A percentile compares a stretch with the other conserved stretches of the same genome.
These are phyloP conservation scores for Nomada fabriciana DNA, from an alignment of 2,888 invertebrate species.

Conservation along the genomic window DNA sequence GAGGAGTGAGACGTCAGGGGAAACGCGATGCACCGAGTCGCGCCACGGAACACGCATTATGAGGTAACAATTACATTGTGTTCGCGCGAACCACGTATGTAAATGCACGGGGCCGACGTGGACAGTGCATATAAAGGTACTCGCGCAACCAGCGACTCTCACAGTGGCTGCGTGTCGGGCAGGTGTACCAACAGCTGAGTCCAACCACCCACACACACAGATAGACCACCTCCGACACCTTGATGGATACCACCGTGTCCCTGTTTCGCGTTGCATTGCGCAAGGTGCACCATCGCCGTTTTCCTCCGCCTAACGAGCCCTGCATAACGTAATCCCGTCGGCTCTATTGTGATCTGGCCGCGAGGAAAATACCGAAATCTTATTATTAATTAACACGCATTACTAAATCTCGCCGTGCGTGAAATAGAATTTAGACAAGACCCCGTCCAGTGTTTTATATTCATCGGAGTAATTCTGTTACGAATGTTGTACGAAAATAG, in stretches of 20 bases:
- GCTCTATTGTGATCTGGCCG: constrained; percentile 34
- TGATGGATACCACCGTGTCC: constrained; percentile 71
- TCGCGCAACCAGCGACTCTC: constrained; percentile 58
- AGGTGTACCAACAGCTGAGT: constrained; percentile 81
- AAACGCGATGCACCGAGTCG: constrained; percentile 49
- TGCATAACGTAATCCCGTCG: constrained; percentile 48
- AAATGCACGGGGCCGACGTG: constrained; percentile 69
- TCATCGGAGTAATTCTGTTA: not conserved
- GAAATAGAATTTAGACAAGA: not conserved
- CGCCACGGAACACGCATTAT: constrained; percentile 72
- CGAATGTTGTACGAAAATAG: not conserved
- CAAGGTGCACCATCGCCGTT: constrained; percentile 69
- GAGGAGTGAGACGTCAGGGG: constrained; percentile 73
- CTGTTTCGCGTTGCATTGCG: constrained; percentile 69
- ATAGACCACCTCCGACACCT: constrained; percentile 68
- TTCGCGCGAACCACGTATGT: constrained; percentile 77
- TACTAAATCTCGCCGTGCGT: too few species aligned
- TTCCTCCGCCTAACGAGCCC: constrained; percentile 61
- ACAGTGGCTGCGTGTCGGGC: constrained; percentile 59
- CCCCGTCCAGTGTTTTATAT: not conserved
- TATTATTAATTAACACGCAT: too few species aligned
- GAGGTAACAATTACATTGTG: constrained; percentile 81
- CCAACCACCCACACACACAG: constrained; percentile 77
- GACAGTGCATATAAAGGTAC: constrained; percentile 70
- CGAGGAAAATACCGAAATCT: too few species aligned